These are phyloP conservation scores for Salpingus planirostris DNA, from an alignment of 2,888 invertebrate species.

Conservation along the genomic window DNA sequence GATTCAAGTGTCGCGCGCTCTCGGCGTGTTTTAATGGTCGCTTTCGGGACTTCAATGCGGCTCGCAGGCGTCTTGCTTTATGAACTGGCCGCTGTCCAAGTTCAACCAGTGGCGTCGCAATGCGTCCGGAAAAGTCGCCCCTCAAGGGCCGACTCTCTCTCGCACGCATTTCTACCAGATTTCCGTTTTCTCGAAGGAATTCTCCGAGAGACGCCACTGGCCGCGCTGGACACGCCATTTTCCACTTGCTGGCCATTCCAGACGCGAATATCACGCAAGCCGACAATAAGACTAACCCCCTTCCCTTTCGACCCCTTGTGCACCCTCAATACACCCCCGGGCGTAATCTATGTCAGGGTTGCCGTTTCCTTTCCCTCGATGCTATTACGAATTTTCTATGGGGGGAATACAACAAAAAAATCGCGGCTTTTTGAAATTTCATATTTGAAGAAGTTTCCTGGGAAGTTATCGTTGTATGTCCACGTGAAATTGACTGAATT, in stretches of 20 bases:
- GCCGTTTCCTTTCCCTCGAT: constrained; percentile 10
- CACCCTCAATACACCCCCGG: constrained; percentile 13
- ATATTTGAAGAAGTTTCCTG: no score
- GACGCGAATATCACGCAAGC: constrained; percentile 36
- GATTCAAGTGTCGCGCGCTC: constrained; percentile 6
- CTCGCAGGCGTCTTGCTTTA: constrained; percentile 23
- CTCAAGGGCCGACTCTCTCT: neutral
- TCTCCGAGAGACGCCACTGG: constrained; percentile 33
- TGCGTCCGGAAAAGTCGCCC: neutral
- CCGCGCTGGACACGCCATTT: constrained; percentile 37
- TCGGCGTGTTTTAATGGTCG: constrained; percentile 19
- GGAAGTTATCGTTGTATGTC: no score
- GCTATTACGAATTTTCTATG: no score
- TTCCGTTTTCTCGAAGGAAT: no score
- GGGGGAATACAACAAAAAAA: no score
- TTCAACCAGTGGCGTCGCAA: constrained; percentile 20
- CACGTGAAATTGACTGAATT: no score
- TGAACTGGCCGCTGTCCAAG: constrained; percentile 27
- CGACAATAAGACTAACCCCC: constrained; percentile 25
- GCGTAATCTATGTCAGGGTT: constrained; percentile 20
- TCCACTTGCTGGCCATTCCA: constrained; percentile 36
- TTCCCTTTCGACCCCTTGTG: constrained; percentile 11
- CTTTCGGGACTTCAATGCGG: constrained; percentile 29
- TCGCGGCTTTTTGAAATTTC: no score
- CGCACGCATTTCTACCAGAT: no score